Percentiles rank a stretch among this genome's conserved stretches.
Conservation (phyloP, 2,888 invertebrate species). For the Tenthredo mesomela region DNA sequence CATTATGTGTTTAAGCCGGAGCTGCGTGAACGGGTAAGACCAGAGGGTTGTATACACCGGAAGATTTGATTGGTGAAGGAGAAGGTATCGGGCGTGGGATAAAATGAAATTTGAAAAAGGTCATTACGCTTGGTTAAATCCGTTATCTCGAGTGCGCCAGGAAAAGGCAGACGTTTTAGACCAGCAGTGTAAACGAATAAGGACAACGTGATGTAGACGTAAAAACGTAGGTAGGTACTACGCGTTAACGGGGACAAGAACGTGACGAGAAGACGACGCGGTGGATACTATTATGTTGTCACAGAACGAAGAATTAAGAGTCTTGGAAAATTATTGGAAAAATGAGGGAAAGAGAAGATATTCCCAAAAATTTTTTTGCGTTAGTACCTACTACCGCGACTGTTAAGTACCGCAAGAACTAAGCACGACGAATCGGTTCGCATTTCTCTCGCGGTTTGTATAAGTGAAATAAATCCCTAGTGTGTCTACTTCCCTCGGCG, state of each 20-base stretch:
- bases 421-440: slow-evolving; percentile 69
- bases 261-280: neutral
- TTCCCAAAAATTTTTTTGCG: neutral
- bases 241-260: neutral
- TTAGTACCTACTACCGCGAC: neutral
- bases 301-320: neutral
- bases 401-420: slow-evolving; percentile 47
- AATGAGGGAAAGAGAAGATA: neutral
- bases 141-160: neutral
- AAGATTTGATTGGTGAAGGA: slow-evolving; percentile 11
- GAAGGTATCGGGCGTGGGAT: neutral
- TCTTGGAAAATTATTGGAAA: neutral
- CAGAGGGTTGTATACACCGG: neutral
- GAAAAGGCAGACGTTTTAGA: neutral
- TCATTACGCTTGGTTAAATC: slow-evolving; percentile 28
- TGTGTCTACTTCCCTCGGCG: neutral
- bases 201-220: neutral
- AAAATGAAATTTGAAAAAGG: slow-evolving; percentile 9
- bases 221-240: neutral
- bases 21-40: neutral
- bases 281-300: neutral
- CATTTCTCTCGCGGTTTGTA: slow-evolving; percentile 63
- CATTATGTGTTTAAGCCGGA: neutral
- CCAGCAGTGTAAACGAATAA: neutral
- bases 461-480: slow-evolving; percentile 69